Percentiles rank a stretch among this genome's conserved stretches.
Conservation (phyloP, 92 coral and sea anemone genomes). For the Porites lobata region DNA sequence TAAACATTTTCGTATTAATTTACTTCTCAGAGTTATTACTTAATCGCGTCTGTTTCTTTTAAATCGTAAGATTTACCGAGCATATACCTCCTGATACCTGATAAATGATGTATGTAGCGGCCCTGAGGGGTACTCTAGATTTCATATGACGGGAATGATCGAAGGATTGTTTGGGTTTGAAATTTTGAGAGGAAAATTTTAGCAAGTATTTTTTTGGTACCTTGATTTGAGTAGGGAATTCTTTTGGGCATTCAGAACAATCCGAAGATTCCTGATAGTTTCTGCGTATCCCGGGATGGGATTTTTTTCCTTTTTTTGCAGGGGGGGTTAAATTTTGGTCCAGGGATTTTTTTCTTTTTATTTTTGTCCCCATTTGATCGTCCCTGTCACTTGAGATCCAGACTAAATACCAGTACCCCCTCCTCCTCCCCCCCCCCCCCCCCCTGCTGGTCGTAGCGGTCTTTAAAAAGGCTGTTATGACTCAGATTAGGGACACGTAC, state of each 20-base stretch:
- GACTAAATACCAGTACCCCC: too few relatives aligned
- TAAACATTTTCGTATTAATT: background rate
- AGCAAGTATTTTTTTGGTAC: background rate
- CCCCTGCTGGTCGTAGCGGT: background rate
- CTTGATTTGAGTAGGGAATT: background rate
- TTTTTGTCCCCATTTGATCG: too few relatives aligned
- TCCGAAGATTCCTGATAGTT: too few relatives aligned
- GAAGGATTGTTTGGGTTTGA: constrained; percentile 2
- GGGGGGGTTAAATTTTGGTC: too few relatives aligned
- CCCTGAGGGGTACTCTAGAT: constrained; percentile 11
- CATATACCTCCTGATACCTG: constrained; percentile 3
- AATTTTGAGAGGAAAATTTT: constrained; percentile 2
- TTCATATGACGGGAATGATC: background rate
- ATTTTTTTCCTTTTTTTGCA: too few relatives aligned
- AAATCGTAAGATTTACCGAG: background rate
- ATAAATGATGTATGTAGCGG: constrained; percentile 1
- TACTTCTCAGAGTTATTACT: background rate
- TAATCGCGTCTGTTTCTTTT: background rate
- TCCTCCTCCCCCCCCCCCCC: too few relatives aligned
- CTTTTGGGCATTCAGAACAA: too few relatives aligned
- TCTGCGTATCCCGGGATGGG: too few relatives aligned
- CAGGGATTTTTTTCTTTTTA: too few relatives aligned
- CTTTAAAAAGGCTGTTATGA: constrained; percentile 2
- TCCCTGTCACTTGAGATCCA: too few relatives aligned
- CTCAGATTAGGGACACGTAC: background rate